A percentile compares a stretch with the other conserved stretches of the same genome.
phyloP scores from a whole-genome alignment of 2,113 vertebrate species.

The Ailurus styani region DNA sequence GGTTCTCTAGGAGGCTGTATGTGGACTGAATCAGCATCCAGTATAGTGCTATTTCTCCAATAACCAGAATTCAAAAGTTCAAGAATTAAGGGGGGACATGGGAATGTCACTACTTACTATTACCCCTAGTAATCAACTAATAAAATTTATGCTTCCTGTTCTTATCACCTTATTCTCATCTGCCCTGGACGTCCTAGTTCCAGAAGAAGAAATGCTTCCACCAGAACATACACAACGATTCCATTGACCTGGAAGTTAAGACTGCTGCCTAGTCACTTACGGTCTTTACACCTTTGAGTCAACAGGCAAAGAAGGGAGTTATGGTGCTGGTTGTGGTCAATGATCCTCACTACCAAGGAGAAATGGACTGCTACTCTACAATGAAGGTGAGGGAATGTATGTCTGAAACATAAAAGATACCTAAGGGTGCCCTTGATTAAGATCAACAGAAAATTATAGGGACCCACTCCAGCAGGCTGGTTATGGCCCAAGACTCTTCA shows the following conservation, averaged over 20 bases:
- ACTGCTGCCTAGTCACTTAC: neutral
- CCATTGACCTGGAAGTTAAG: neutral
- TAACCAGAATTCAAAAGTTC: neutral
- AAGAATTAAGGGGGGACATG: neutral
- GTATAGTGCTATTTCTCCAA: neutral
- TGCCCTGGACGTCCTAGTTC: neutral
- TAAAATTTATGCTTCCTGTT: neutral
- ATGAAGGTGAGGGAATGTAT: neutral
- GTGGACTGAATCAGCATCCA: neutral
- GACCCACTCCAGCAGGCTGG: neutral
- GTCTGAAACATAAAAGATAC: neutral
- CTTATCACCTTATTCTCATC: neutral
- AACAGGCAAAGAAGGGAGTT: neutral
- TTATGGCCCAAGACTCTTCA: neutral
- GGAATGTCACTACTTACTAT: neutral
- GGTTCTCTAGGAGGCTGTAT: neutral
- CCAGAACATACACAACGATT: neutral
- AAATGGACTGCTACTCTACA: neutral
- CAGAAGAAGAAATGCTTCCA: neutral
- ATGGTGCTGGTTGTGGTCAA: neutral
- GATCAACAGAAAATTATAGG: neutral
- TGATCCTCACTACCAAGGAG: neutral
- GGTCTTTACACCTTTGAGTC: neutral
- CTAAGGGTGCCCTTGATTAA: neutral
- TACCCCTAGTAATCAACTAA: neutral